These are phyloP conservation scores for Cuculus canorus DNA, from an alignment of 2,797 vertebrate species.

Conservation along the genomic window DNA sequence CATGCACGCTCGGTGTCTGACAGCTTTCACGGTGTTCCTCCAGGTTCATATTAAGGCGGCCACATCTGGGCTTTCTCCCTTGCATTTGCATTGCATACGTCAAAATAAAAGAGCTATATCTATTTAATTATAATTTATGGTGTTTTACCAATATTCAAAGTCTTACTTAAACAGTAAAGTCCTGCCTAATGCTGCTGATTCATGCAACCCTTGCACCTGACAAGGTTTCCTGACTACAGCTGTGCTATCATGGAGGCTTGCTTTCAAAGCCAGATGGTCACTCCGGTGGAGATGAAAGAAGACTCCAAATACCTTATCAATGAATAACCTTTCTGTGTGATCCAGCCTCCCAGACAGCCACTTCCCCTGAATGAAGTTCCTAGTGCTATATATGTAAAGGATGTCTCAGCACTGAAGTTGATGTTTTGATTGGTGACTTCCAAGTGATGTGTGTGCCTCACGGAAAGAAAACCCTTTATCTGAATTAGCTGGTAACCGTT, in stretches of 20 bases:
- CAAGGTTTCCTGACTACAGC: neutral
- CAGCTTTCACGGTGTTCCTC: neutral
- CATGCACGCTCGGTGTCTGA: neutral
- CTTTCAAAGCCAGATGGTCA: neutral
- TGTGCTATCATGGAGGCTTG: neutral
- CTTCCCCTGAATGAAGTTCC: neutral
- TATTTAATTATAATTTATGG: neutral
- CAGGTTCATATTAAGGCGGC: neutral
- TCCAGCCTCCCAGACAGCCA: neutral
- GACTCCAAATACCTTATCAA: conserved; percentile 1
- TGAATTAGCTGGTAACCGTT: neutral
- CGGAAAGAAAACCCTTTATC: neutral
- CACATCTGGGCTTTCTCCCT: neutral
- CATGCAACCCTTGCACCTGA: neutral
- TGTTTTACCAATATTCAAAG: neutral
- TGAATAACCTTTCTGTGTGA: neutral
- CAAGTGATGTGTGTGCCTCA: neutral
- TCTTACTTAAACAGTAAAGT: neutral
- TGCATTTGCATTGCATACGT: neutral
- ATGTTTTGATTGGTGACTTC: neutral
- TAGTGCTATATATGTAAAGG: neutral
- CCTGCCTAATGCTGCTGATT: neutral
- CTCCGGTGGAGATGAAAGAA: neutral
- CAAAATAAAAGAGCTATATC: neutral
- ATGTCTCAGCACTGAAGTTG: neutral